A percentile compares a stretch with the other conserved stretches of the same genome.
These are phyloP conservation scores for Papilio demoleus DNA, from an alignment of 2,888 invertebrate species.

Conservation along the genomic window DNA sequence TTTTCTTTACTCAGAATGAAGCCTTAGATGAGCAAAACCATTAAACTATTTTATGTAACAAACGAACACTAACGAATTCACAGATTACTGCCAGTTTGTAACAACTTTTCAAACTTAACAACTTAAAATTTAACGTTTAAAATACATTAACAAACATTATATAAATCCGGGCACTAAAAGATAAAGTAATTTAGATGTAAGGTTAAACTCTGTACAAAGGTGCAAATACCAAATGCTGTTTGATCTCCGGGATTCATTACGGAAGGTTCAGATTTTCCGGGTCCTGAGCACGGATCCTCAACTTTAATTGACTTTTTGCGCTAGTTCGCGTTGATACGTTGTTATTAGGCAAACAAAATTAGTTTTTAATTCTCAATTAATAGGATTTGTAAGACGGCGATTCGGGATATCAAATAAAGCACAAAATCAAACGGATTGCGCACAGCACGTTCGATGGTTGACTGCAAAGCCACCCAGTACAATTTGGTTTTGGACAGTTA, in stretches of 20 bases:
- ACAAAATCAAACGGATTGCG: too few species aligned
- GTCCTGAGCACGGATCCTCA: constrained; percentile 47
- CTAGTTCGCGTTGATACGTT: constrained; percentile 37
- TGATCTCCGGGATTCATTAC: constrained; percentile 44
- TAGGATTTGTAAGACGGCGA: too few species aligned
- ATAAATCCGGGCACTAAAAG: constrained; percentile 6
- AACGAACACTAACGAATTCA: not conserved
- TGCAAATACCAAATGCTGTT: constrained; percentile 41
- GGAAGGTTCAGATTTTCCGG: constrained; percentile 43
- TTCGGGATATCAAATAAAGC: too few species aligned
- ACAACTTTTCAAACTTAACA: not conserved
- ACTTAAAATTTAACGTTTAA: constrained; percentile 8
- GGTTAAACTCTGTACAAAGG: constrained; percentile 36
- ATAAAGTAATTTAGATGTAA: constrained; percentile 39
- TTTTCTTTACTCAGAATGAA: too few species aligned
- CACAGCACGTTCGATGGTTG: too few species aligned
- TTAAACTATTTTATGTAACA: too few species aligned
- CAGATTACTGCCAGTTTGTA: not conserved
- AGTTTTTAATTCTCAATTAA: constrained; percentile 12
- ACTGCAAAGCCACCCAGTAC: too few species aligned
- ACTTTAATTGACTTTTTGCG: constrained; percentile 50
- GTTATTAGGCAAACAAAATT: constrained; percentile 29
- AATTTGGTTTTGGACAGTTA: too few species aligned
- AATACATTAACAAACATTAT: constrained; percentile 29
- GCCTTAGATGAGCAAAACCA: too few species aligned